These are phyloP conservation scores for Spisula subtruncata DNA, from an alignment of 2,888 invertebrate genomes.

Conservation along the genomic window DNA sequence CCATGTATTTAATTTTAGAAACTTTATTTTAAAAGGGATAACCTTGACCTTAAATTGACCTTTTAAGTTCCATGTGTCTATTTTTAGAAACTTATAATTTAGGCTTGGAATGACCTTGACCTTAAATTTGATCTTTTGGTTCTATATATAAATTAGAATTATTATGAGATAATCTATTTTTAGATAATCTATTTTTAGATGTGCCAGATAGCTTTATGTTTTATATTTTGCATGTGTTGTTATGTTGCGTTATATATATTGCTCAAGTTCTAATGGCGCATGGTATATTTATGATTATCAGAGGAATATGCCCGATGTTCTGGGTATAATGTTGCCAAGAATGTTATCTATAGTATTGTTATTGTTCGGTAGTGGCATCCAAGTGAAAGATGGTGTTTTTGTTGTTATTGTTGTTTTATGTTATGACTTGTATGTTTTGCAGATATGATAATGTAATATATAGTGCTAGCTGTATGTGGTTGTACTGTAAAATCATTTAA, in stretches of 20 bases:
- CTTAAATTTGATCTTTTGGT: neutral
- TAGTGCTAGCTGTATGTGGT: neutral
- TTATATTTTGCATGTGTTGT: constrained; percentile 13
- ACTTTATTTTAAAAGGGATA: neutral
- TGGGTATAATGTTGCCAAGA: neutral
- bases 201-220: neutral
- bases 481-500: too few relatives aligned
- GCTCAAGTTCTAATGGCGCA: neutral
- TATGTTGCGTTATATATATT: neutral
- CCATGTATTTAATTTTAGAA: too few relatives aligned
- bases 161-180: too few relatives aligned
- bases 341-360: neutral
- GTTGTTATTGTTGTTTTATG: neutral
- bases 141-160: neutral
- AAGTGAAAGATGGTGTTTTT: neutral
- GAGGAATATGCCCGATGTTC: neutral
- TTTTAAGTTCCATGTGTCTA: constrained; percentile 1
- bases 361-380: neutral
- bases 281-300: neutral
- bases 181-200: neutral
- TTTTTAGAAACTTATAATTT: neutral
- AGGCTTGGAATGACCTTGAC: neutral
- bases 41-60: constrained; percentile 13
- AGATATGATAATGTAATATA: neutral
- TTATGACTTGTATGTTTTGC: neutral